phyloP scores from a whole-genome alignment of 2,113 vertebrate species.

The Cryptotis parvus region DNA sequence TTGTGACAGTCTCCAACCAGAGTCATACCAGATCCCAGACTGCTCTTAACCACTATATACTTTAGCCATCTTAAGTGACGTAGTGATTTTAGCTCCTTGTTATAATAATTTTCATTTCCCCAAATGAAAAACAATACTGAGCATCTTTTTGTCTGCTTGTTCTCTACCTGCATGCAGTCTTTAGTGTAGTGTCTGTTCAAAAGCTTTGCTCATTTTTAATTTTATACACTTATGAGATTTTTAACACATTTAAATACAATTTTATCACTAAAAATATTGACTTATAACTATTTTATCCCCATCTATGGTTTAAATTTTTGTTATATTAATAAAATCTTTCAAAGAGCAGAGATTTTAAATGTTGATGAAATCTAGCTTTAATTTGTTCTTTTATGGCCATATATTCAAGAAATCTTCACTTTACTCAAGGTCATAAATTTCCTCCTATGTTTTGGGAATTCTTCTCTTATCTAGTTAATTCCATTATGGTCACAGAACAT shows the following conservation, averaged over 20 bases:
- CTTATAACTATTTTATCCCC: background rate
- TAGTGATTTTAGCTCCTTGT: background rate
- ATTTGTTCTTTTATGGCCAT: background rate
- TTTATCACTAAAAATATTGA: background rate
- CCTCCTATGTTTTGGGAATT: background rate
- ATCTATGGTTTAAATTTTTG: background rate
- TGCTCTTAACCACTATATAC: background rate
- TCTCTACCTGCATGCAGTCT: background rate
- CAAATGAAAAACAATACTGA: background rate
- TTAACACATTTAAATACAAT: background rate
- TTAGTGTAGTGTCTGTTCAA: background rate
- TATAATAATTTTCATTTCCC: background rate
- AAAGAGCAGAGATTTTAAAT: background rate
- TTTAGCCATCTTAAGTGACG: background rate
- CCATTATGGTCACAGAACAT: background rate
- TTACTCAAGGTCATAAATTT: background rate
- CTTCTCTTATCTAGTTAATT: conserved; percentile 29
- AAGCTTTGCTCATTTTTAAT: background rate
- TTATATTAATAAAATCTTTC: background rate
- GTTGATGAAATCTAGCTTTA: background rate
- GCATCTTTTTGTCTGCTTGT: background rate
- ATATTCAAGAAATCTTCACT: background rate
- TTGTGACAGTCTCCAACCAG: background rate
- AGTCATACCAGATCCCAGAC: background rate
- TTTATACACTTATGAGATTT: background rate